Evolutionary conservation across 2,888 invertebrate species (phyloP).

Genomic region (Macrosoma leucophasiata): DNA sequence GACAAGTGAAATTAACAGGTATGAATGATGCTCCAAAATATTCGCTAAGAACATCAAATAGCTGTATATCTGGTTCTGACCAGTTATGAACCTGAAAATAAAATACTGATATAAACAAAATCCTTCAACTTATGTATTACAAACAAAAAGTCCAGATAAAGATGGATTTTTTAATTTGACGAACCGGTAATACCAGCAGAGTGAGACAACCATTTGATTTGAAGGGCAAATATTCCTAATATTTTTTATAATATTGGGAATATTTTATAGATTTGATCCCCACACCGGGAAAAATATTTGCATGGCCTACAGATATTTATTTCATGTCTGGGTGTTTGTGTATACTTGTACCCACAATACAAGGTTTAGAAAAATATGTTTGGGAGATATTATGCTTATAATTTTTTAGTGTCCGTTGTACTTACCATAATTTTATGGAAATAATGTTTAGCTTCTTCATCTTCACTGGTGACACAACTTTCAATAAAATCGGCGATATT

Average conservation of each 20-base stretch:
- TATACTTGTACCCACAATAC: too few species aligned
- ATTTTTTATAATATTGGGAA: too few species aligned
- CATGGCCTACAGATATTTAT: too few species aligned
- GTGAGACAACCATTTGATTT: too few species aligned
- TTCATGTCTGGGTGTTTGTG: too few species aligned
- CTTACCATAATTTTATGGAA: conserved; percentile 63
- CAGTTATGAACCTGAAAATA: conserved; percentile 56
- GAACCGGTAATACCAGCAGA: neutral
- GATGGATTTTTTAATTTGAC: neutral
- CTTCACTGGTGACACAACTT: conserved; percentile 43
- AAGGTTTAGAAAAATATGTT: too few species aligned
- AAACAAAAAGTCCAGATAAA: conserved; percentile 6
- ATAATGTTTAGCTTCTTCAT: conserved; percentile 41
- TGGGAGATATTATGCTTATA: neutral
- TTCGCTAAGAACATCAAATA: conserved; percentile 45
- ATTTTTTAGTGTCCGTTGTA: neutral
- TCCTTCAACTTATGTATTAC: too few species aligned
- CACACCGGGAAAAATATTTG: too few species aligned
- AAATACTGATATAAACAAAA: too few species aligned
- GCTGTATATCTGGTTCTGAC: conserved; percentile 34
- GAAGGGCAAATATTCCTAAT: too few species aligned
- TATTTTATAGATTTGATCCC: too few species aligned
- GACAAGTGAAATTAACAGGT: conserved; percentile 43
- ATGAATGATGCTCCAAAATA: conserved; percentile 43
- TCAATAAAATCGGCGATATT: conserved; percentile 45